phyloP scores from a whole-genome alignment of 92 coral and sea anemone genomes.

The Montipora capitata region DNA sequence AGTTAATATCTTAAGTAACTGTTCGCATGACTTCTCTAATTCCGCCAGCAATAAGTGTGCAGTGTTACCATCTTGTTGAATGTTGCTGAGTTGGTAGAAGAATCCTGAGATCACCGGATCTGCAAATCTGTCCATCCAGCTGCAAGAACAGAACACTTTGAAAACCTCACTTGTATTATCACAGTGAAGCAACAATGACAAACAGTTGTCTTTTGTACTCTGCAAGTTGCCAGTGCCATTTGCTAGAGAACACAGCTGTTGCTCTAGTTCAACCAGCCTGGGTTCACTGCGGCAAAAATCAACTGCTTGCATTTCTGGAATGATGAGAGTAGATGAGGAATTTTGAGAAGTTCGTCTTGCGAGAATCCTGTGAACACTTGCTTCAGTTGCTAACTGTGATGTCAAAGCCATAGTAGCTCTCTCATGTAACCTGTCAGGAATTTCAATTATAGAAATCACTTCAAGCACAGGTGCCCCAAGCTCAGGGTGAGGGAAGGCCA shows the following conservation, averaged over 20 bases:
- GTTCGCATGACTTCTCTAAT: constrained; percentile 46
- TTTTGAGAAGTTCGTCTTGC: constrained; percentile 26
- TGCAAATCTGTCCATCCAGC: constrained; percentile 35
- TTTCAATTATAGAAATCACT: not conserved
- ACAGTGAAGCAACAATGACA: constrained; percentile 6
- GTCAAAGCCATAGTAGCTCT: constrained; percentile 13
- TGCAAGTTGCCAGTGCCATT: not conserved
- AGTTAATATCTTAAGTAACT: constrained; percentile 26
- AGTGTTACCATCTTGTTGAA: constrained; percentile 14
- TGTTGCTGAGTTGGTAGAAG: constrained; percentile 34
- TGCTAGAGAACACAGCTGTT: constrained; percentile 34
- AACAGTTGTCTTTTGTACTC: constrained; percentile 3
- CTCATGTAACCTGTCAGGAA: not conserved
- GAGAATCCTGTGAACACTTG: constrained; percentile 14
- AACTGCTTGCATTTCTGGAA: constrained; percentile 22
- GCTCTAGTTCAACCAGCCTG: constrained; percentile 28
- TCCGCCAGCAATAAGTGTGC: constrained; percentile 16
- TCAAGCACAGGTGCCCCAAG: too few species aligned
- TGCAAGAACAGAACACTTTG: constrained; percentile 44
- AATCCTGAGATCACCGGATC: constrained; percentile 27
- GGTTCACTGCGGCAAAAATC: constrained; percentile 48
- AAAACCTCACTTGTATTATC: constrained; percentile 8
- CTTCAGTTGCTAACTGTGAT: not conserved
- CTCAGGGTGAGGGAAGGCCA: too few species aligned
- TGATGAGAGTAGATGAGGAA: not conserved